Conservation (phyloP, 2,888 invertebrate species). For the Cartodere bifasciata region DNA sequence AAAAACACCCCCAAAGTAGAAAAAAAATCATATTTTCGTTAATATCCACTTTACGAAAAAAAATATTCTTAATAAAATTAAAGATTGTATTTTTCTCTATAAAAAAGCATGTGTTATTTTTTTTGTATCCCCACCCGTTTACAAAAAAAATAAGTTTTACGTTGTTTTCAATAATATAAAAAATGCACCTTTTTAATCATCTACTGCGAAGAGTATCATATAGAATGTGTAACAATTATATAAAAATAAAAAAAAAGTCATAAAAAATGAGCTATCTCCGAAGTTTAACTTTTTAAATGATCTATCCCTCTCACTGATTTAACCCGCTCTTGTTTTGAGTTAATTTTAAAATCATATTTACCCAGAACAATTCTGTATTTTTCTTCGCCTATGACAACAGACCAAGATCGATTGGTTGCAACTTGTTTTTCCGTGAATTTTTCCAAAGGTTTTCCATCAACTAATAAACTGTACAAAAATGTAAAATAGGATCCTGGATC, state of each 20-base stretch:
- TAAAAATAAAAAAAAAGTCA: slow-evolving; percentile 6
- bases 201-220: background rate
- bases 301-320: background rate
- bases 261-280: background rate
- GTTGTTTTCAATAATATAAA: too few relatives aligned
- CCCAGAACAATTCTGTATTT: slow-evolving; percentile 61
- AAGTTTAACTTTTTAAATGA: background rate
- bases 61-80: too few relatives aligned
- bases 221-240: too few relatives aligned
- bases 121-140: too few relatives aligned
- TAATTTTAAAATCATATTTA: slow-evolving; percentile 35
- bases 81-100: too few relatives aligned
- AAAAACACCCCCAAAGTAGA: too few relatives aligned
- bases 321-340: slow-evolving; percentile 25
- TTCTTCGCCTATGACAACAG: slow-evolving; percentile 39
- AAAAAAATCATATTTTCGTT: too few relatives aligned
- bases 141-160: too few relatives aligned
- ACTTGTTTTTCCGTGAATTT: slow-evolving; percentile 72
- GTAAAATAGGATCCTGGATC: slow-evolving; percentile 59
- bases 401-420: slow-evolving; percentile 65
- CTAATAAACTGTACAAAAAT: slow-evolving; percentile 68
- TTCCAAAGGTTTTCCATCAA: slow-evolving; percentile 69
- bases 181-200: too few relatives aligned
- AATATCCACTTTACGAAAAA: too few relatives aligned
- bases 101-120: too few relatives aligned